Percentiles rank a stretch among this genome's conserved stretches.
phyloP scores from a whole-genome alignment of 2,113 vertebrate species.

The Grus americana region DNA sequence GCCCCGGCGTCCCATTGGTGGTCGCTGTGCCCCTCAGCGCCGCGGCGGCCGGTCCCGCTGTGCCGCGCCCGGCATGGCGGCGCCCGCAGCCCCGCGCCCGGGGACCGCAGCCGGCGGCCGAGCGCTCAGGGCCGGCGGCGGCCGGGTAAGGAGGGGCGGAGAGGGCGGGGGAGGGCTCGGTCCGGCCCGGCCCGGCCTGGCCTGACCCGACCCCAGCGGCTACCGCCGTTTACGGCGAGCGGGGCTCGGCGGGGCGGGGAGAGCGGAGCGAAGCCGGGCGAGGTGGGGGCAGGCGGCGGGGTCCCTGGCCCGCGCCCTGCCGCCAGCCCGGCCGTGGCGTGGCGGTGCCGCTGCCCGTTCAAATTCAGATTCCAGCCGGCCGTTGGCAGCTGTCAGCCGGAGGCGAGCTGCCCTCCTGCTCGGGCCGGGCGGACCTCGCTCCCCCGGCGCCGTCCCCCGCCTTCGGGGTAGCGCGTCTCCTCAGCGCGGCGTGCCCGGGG shows the following conservation, averaged over 20 bases:
- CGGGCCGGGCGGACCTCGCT: neutral
- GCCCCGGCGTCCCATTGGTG: neutral
- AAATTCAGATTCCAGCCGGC: neutral
- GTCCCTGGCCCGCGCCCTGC: neutral
- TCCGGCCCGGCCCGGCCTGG: neutral
- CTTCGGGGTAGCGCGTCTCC: neutral
- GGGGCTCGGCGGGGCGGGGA: neutral
- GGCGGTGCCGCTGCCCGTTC: neutral
- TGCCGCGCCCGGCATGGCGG: slow-evolving; percentile 42
- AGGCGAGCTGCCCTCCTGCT: neutral
- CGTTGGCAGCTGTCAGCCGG: neutral
- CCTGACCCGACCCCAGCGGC: neutral
- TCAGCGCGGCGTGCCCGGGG: neutral
- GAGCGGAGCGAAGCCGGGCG: neutral
- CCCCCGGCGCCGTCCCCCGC: neutral
- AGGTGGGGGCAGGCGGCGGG: neutral
- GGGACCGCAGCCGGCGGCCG: slow-evolving; percentile 29
- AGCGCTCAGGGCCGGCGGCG: neutral
- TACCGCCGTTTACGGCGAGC: neutral
- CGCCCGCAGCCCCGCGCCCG: slow-evolving; percentile 24
- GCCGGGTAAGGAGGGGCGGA: neutral
- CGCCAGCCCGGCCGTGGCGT: neutral
- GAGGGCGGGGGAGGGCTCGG: neutral
- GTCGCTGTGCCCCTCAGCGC: neutral
- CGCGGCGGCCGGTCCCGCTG: neutral